Conservation (phyloP, 1,140 invertebrate genomes). For the Camponotus floridanus region DNA sequence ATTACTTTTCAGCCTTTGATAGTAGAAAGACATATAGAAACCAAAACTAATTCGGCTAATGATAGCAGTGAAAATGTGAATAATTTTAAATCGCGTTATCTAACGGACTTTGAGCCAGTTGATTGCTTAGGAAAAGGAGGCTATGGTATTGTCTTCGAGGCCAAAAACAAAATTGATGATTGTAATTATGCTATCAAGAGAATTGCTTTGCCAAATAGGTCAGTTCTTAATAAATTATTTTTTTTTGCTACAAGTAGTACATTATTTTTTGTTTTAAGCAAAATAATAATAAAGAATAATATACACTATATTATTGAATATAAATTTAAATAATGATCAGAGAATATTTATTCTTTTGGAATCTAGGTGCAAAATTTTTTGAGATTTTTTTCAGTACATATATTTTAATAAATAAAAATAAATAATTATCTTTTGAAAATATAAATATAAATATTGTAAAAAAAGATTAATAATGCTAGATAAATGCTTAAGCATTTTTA, state of each 20-base stretch:
- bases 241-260: not conserved
- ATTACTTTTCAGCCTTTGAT: conserved; percentile 76
- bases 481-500: no score
- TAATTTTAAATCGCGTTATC: conserved; percentile 91
- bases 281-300: no score
- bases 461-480: no score
- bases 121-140: conserved; percentile 96
- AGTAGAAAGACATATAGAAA: conserved; percentile 84
- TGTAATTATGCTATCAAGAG: conserved; percentile 98
- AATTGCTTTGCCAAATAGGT: conserved; percentile 95
- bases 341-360: no score
- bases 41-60: conserved; percentile 67
- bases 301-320: no score
- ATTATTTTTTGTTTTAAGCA: no score
- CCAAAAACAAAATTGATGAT: conserved; percentile 97
- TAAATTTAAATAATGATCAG: no score
- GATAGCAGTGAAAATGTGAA: conserved; percentile 69
- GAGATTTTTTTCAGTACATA: not conserved
- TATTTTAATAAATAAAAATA: no score
- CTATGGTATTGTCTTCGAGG: conserved; percentile 98
- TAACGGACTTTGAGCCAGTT: conserved; percentile 95
- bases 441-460: no score
- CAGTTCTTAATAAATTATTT: conserved; percentile 71
- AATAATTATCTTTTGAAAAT: no score
- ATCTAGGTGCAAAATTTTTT: no score